These are phyloP conservation scores for Sebastes alutus DNA, from an alignment of 2,797 vertebrate species.

Conservation along the genomic window DNA sequence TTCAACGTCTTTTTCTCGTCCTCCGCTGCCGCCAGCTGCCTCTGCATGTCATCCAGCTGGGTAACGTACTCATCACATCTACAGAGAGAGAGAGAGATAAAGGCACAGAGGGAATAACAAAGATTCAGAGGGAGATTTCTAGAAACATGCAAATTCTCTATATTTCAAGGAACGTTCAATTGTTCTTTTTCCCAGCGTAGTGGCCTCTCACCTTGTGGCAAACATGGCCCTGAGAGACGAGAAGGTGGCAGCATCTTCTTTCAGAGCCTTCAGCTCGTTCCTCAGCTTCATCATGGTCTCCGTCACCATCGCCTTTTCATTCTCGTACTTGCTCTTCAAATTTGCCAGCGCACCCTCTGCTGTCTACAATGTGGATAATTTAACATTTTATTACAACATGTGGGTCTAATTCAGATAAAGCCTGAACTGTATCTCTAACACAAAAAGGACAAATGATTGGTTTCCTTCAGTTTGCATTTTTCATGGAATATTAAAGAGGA, in stretches of 20 bases:
- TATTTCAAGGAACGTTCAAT: not conserved
- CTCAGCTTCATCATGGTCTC: constrained; percentile 99
- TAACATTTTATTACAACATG: not conserved
- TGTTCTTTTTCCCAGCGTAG: too few relatives aligned
- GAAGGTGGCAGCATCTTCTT: constrained; percentile 98
- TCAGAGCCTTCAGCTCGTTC: constrained; percentile 97
- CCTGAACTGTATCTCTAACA: not conserved
- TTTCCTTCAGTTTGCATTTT: not conserved
- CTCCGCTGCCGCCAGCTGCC: constrained; percentile 96
- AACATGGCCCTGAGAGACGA: constrained; percentile 99
- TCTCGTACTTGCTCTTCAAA: constrained; percentile 99
- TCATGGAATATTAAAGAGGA: not conserved
- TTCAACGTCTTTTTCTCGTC: constrained; percentile 99
- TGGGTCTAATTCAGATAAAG: not conserved
- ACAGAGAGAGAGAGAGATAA: not conserved
- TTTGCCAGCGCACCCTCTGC: constrained; percentile 96
- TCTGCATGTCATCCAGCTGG: constrained; percentile 98
- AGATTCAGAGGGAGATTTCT: not conserved
- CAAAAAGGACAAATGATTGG: not conserved
- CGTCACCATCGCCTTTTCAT: constrained; percentile 97
- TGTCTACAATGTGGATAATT: constrained; percentile 80
- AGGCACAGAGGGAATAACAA: not conserved
- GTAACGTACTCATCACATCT: constrained; percentile 98
- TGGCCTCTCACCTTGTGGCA: constrained; percentile 90
- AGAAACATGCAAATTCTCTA: not conserved